Evolutionary conservation across 2,113 vertebrate genomes (phyloP).

Genomic region (Neotragus moschatus): DNA sequence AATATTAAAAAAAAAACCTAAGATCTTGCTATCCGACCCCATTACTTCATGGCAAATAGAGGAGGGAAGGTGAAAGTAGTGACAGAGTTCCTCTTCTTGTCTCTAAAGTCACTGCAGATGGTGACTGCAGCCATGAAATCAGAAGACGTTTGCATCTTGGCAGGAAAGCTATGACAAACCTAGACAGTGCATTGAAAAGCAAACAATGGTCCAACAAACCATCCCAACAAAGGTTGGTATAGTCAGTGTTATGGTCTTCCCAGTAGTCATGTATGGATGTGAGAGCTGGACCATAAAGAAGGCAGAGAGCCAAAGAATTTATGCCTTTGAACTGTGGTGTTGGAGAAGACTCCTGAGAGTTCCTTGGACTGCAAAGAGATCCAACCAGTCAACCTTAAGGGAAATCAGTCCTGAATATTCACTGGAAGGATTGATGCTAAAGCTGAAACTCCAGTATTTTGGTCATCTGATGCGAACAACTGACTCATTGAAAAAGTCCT

Average conservation of each 20-base stretch:
- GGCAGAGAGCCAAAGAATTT: background rate
- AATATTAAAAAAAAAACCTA: background rate
- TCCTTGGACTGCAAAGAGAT: background rate
- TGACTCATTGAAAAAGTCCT: background rate
- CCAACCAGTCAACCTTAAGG: background rate
- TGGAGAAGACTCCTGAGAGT: background rate
- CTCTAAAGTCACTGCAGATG: background rate
- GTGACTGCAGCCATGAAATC: background rate
- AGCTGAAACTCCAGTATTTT: background rate
- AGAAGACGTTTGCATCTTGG: background rate
- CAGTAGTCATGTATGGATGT: background rate
- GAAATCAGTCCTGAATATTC: background rate
- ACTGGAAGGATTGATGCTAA: background rate
- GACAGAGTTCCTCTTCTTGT: background rate
- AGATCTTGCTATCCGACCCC: accelerated
- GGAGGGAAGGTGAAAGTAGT: background rate
- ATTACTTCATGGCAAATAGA: background rate
- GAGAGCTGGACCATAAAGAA: background rate
- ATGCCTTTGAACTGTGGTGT: accelerated
- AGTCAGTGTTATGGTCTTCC: background rate
- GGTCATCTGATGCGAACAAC: background rate
- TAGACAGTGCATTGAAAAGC: background rate
- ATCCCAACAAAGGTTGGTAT: accelerated
- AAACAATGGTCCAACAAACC: background rate
- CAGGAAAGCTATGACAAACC: background rate